phyloP scores from a whole-genome alignment of 2,888 invertebrate genomes.

The Mythimna lalbum region DNA sequence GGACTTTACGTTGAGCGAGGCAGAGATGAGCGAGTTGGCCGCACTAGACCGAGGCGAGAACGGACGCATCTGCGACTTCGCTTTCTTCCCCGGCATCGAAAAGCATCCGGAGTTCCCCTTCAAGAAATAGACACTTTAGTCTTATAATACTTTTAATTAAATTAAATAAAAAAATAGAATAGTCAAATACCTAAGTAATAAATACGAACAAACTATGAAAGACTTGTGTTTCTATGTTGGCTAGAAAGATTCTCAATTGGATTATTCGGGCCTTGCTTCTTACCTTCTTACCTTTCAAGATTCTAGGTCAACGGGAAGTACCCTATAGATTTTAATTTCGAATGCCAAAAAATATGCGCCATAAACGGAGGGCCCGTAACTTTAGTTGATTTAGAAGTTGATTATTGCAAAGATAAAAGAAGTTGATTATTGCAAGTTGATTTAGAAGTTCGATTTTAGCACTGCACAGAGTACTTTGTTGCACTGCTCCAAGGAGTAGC shows the following conservation, averaged over 20 bases:
- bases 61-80: constrained; percentile 93
- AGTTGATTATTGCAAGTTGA: too few species aligned
- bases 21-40: constrained; percentile 92
- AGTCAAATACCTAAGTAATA: constrained; percentile 11
- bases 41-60: constrained; percentile 92
- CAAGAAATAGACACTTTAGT: constrained; percentile 76
- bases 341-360: too few species aligned
- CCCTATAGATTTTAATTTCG: too few species aligned
- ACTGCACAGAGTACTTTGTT: too few species aligned
- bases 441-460: too few species aligned
- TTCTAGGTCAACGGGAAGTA: too few species aligned
- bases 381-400: too few species aligned
- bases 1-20: constrained; percentile 92
- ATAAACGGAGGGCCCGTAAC: too few species aligned
- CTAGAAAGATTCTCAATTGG: not conserved
- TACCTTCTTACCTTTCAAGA: too few species aligned
- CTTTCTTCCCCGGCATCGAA: constrained; percentile 92
- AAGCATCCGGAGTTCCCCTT: constrained; percentile 94
- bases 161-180: constrained; percentile 22
- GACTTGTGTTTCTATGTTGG: not conserved
- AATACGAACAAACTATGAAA: constrained; percentile 12
- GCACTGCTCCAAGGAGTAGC: too few species aligned
- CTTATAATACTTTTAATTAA: constrained; percentile 9
- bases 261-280: too few species aligned
- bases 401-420: too few species aligned